Evolutionary conservation across 2,113 vertebrate genomes (phyloP), one percentile per base, ranked within the genome.

Genomic region (Natator depressus): DNA sequence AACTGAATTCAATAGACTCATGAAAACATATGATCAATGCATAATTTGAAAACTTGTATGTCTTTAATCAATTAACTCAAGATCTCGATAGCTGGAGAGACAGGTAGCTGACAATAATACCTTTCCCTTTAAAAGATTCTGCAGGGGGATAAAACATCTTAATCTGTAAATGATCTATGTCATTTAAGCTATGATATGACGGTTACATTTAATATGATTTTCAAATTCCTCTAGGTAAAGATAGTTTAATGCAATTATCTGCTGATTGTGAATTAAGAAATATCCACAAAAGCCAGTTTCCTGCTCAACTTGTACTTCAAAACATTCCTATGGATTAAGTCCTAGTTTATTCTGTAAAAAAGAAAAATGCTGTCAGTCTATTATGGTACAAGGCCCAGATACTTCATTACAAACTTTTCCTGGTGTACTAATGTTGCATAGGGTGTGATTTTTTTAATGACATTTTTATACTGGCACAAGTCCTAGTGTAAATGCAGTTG

Each of bases 41-140:
- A 11, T 76, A 5, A 35, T 49, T 53, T 62, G 12, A 79, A 93
- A 29, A 85, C 59, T 82, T 86, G 54, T 49, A 51, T 1, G 0
- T 72, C n/a, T 87, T 38, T 82, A 86, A 84, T 62, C 87, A 79
- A 51, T 1, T 0, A 65, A 62, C 29, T 80, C n/a, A 1, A 35
- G 88, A 65, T 65, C 42, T 3, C 12, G 87, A 80, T 83, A 95
- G 94, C 87, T 91, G 84, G 91, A 81, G 91, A 55, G 82, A 20
- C 95, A 95, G 88, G 90, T 88, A 91, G 85, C 3, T n/a, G 78
- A 5, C 13, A 55, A 78, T 51, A 76, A 91, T 94, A 88, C 88
- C 79, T 84, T 90, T 89, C 57, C 88, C 46, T n/a, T 62, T 46
- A 31, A 89, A 89, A 16, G 65, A 53, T 8, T 62, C 65, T 86